Percentiles rank a stretch among this genome's conserved stretches.
Conservation (phyloP, 53 echinoderm and acorn worm species). For the Holothuria scabra region DNA sequence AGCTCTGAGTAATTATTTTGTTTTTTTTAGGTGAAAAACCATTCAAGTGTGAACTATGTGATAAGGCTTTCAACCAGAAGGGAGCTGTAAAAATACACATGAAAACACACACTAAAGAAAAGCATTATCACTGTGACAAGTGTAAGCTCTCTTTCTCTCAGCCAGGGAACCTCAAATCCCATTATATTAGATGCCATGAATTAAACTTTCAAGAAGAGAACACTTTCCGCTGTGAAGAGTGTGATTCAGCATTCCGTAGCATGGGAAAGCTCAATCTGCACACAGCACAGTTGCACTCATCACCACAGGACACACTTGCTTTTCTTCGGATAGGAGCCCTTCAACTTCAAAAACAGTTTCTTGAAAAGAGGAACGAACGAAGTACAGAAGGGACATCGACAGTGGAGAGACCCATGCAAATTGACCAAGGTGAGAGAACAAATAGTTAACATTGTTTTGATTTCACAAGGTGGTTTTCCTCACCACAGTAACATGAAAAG, state of each 20-base stretch:
- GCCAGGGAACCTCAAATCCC: slow-evolving; percentile 82
- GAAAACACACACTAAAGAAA: slow-evolving; percentile 87
- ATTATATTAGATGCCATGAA: slow-evolving; percentile 77
- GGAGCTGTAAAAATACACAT: slow-evolving; percentile 87
- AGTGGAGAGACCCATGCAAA: too few relatives aligned
- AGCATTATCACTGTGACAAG: slow-evolving; percentile 76
- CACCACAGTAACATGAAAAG: too few relatives aligned
- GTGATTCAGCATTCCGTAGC: slow-evolving; percentile 79
- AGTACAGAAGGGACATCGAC: too few relatives aligned
- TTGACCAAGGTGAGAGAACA: too few relatives aligned
- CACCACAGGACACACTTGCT: slow-evolving; percentile 27
- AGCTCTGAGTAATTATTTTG: not conserved
- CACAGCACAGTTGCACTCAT: slow-evolving; percentile 74
- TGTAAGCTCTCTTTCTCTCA: slow-evolving; percentile 84
- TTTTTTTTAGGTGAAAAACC: slow-evolving; percentile 78
- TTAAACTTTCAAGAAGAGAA: slow-evolving; percentile 74
- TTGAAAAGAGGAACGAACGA: too few relatives aligned
- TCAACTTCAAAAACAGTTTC: not conserved
- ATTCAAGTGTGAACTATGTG: slow-evolving; percentile 76
- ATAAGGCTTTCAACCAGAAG: slow-evolving; percentile 91
- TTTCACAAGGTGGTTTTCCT: too few relatives aligned
- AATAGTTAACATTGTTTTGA: too few relatives aligned
- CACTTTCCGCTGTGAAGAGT: slow-evolving; percentile 74
- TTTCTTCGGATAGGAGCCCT: slow-evolving; percentile 26
- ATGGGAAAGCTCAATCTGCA: slow-evolving; percentile 90